Evolutionary conservation across 2,888 invertebrate genomes (phyloP).

Genomic region (Torymus tubicola): DNA sequence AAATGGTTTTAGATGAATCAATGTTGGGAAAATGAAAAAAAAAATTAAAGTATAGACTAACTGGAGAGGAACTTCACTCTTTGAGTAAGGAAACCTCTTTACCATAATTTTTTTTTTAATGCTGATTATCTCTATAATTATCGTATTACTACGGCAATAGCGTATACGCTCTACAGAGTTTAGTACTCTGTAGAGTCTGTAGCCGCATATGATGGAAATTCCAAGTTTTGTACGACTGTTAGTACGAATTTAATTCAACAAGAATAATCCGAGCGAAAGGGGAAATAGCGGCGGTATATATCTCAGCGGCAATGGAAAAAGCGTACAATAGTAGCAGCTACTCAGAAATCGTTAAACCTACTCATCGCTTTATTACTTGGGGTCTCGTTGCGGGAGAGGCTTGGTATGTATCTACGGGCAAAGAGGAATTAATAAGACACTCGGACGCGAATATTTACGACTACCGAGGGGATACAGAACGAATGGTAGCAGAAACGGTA

Average conservation of each 20-base stretch:
- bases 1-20: no score
- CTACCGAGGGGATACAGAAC: constrained; percentile 6
- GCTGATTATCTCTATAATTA: no score
- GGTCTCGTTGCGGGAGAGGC: background rate
- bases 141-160: no score
- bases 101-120: no score
- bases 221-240: constrained; percentile 4
- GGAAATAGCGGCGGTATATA: background rate
- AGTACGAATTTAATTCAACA: constrained; percentile 26
- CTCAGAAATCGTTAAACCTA: constrained; percentile 37
- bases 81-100: no score
- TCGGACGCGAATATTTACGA: constrained; percentile 36
- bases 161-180: no score
- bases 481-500: constrained; percentile 30
- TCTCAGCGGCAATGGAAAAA: constrained; percentile 15
- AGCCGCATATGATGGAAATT: background rate
- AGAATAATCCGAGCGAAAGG: constrained; percentile 6
- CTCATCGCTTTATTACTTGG: constrained; percentile 42
- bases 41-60: no score
- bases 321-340: background rate
- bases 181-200: no score
- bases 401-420: background rate
- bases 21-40: no score
- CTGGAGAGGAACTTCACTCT: no score
- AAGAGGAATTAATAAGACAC: constrained; percentile 38